Conservation (phyloP, 1,140 invertebrate genomes). For the Tyrophagus putrescentiae region DNA sequence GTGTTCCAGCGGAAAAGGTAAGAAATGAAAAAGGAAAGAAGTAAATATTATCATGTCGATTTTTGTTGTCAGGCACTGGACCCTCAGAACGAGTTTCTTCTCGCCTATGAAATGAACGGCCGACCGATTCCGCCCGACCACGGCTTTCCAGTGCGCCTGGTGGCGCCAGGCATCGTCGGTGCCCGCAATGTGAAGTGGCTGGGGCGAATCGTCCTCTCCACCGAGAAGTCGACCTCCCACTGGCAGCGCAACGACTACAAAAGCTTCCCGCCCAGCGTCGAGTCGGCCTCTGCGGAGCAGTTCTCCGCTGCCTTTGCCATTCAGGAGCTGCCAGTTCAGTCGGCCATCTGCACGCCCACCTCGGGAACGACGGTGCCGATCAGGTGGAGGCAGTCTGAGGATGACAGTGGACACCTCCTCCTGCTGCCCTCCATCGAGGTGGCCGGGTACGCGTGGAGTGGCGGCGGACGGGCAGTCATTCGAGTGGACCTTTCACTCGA, state of each 20-base stretch:
- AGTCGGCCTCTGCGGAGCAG: conserved; percentile 81
- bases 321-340: conserved; percentile 83
- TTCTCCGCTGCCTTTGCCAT: conserved; percentile 71
- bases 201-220: conserved; percentile 54
- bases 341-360: conserved; percentile 70
- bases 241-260: conserved; percentile 97
- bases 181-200: conserved; percentile 47
- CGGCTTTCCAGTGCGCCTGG: conserved; percentile 70
- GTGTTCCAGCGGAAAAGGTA: conserved; percentile 63
- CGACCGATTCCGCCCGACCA: conserved; percentile 68
- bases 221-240: conserved; percentile 71
- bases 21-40: no score
- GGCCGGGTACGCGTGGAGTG: conserved; percentile 89
- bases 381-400: conserved; percentile 27
- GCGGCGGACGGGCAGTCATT: conserved; percentile 73
- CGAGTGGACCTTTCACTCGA: conserved; percentile 70
- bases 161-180: conserved; percentile 68
- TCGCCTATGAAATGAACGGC: conserved; percentile 96
- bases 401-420: no score
- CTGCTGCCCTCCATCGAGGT: conserved; percentile 49
- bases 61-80: conserved; percentile 45
- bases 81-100: conserved; percentile 58
- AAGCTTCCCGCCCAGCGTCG: conserved; percentile 68
- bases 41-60: no score
- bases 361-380: conserved; percentile 36